A percentile compares a stretch with the other conserved stretches of the same genome.
Conservation (phyloP, 2,113 vertebrate species). For the Elanus axillaris region DNA sequence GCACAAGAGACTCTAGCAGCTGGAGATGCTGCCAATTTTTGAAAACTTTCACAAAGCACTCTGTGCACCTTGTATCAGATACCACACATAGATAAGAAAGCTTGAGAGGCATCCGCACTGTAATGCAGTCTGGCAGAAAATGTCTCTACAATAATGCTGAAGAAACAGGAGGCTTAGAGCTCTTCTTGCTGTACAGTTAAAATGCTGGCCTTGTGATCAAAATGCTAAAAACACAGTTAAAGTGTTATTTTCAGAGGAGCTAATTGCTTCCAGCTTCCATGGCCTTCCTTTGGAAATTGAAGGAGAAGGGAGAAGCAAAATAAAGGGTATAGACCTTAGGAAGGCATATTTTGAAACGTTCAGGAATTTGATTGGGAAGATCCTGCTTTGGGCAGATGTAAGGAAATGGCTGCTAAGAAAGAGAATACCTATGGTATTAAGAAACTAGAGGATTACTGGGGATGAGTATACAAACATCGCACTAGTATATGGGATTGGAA, state of each 20-base stretch:
- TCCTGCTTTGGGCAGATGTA: background rate
- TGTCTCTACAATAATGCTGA: background rate
- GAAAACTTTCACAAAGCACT: background rate
- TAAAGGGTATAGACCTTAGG: background rate
- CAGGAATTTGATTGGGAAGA: background rate
- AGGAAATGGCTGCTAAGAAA: background rate
- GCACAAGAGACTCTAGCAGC: background rate
- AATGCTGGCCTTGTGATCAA: background rate
- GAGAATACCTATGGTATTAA: background rate
- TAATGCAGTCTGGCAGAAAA: background rate
- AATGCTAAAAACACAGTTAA: background rate
- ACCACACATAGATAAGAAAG: background rate
- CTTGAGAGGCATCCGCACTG: background rate
- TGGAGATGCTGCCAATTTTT: background rate
- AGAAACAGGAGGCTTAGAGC: background rate
- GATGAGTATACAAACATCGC: background rate
- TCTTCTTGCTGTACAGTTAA: background rate
- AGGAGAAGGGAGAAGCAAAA: background rate
- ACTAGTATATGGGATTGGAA: background rate
- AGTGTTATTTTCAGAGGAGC: background rate
- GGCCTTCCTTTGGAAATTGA: background rate
- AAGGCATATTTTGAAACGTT: background rate
- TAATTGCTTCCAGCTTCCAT: background rate
- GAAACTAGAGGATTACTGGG: background rate
- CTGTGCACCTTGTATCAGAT: constrained; percentile 1